Base-by-base conservation (phyloP, 2,797 vertebrate species). In the Enteromius mattozi region DNA sequence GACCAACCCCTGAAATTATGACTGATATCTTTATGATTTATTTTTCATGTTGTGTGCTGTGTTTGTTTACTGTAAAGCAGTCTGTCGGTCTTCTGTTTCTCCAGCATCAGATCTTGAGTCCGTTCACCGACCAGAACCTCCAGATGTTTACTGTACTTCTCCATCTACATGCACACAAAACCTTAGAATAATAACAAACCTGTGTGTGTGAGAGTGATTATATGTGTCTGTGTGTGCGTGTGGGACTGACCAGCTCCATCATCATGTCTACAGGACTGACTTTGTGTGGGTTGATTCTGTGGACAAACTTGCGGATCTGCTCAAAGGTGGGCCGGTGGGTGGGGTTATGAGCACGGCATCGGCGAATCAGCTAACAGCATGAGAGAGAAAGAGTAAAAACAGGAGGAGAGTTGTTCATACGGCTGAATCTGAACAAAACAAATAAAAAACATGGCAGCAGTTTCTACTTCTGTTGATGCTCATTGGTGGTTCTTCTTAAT, bases 121-220 rank as follows among this genome's bases (percentile, higher is more conserved):
- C 96, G 92, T 89, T 98, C 96, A 40, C 95, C 93, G 80, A 96
- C 95, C 86, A 98, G 33, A 24, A 94, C 94, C 92, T 97, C 96
- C 92, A 98, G 93, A 80, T 98, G 96, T 91, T 97, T 96, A 71
- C 96, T 97, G 80, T 97, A 96, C 88, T 97, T 98, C 93, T 98
- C 96, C 96, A 97, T 96, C 96, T 97, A 93, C 87, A 70, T 51
- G 81, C 49, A 81, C 16, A 86, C 42, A 45, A 3, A 42, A 45
- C 12, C 42, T 45, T 45, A 45, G 10, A 45, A 45, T 13, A 45
- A 13, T 13, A 45, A 45, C 42, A 13, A 13, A 45, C 42, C 42
- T 45, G 37, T n/a, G 37, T 40, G 63, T 71, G 40, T 35, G 8
- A 42, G 8, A 9, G 14, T 19, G 42, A 51, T 42, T 42, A 10